Conservation (phyloP, 2,888 invertebrate species). For the Hypomecis punctinalis region DNA sequence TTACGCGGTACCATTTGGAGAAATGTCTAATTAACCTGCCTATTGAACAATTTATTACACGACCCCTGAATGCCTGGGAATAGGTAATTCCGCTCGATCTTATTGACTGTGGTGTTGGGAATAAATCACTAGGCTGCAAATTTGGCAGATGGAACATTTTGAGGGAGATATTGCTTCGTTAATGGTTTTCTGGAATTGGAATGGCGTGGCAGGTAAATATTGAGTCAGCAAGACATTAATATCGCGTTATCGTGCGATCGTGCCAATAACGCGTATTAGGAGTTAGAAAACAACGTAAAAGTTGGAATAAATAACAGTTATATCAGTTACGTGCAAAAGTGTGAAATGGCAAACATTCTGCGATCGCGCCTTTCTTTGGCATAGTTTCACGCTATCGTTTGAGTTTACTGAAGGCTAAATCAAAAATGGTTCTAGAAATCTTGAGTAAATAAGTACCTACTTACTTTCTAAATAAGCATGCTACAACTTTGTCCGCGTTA, state of each 20-base stretch:
- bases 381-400: conserved; percentile 14
- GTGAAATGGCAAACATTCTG: conserved; percentile 1
- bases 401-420: conserved; percentile 3
- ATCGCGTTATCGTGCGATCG: conserved; percentile 14
- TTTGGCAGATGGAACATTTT: conserved; percentile 50
- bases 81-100: conserved; percentile 66
- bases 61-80: conserved; percentile 61
- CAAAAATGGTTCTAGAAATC: no score
- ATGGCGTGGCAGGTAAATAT: conserved; percentile 33
- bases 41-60: conserved; percentile 75
- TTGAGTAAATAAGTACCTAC: no score
- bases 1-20: conserved; percentile 69
- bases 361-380: conserved; percentile 4
- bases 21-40: conserved; percentile 80
- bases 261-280: conserved; percentile 6
- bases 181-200: conserved; percentile 36
- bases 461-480: no score
- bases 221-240: conserved; percentile 10
- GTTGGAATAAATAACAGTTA: not conserved
- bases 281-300: conserved; percentile 13
- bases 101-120: conserved; percentile 67
- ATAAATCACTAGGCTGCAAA: conserved; percentile 63
- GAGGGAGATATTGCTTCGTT: conserved; percentile 43
- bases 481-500: no score
- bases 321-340: conserved; percentile 6